Evolutionary conservation across 2,113 vertebrate species (phyloP).

Genomic region (Syngnathus floridae): DNA sequence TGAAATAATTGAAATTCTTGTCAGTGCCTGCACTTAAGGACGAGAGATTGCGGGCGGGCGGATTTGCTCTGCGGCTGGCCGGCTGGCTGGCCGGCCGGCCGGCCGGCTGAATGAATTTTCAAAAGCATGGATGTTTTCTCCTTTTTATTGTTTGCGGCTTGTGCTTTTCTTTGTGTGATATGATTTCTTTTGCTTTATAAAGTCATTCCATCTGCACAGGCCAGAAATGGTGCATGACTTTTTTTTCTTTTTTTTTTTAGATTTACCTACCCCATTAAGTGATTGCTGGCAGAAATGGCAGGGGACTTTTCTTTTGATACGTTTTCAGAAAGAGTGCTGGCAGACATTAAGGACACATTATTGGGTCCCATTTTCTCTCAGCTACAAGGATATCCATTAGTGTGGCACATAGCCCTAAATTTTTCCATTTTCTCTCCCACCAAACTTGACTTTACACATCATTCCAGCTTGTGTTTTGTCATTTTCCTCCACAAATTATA

Average conservation of each 20-base stretch:
- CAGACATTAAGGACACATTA: slow-evolving; percentile 74
- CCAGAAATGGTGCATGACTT: slow-evolving; percentile 79
- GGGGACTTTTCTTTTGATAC: slow-evolving; percentile 78
- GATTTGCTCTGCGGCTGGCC: slow-evolving; percentile 51
- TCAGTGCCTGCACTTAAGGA: slow-evolving; percentile 96
- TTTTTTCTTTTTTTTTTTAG: slow-evolving; percentile 66
- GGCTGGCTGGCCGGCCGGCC: no score
- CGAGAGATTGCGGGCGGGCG: slow-evolving; percentile 61
- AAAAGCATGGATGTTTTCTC: slow-evolving; percentile 62
- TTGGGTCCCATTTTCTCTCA: slow-evolving; percentile 67
- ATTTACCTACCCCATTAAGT: slow-evolving; percentile 88
- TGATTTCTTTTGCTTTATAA: slow-evolving; percentile 51
- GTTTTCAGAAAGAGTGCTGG: slow-evolving; percentile 75
- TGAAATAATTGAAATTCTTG: slow-evolving; percentile 99
- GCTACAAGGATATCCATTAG: slow-evolving; percentile 73
- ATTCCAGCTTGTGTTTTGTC: slow-evolving; percentile 78
- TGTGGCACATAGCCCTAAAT: slow-evolving; percentile 74
- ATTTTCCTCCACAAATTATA: slow-evolving; percentile 77
- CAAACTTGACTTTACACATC: slow-evolving; percentile 77
- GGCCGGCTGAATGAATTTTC: slow-evolving; percentile 41
- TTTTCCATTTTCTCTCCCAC: slow-evolving; percentile 80
- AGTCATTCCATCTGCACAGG: slow-evolving; percentile 79
- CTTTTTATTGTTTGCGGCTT: slow-evolving; percentile 45
- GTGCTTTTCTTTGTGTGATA: slow-evolving; percentile 35
- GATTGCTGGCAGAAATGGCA: slow-evolving; percentile 91